Evolutionary conservation across 1,140 invertebrate genomes (phyloP).

Genomic region (Tetranychus urticae): DNA sequence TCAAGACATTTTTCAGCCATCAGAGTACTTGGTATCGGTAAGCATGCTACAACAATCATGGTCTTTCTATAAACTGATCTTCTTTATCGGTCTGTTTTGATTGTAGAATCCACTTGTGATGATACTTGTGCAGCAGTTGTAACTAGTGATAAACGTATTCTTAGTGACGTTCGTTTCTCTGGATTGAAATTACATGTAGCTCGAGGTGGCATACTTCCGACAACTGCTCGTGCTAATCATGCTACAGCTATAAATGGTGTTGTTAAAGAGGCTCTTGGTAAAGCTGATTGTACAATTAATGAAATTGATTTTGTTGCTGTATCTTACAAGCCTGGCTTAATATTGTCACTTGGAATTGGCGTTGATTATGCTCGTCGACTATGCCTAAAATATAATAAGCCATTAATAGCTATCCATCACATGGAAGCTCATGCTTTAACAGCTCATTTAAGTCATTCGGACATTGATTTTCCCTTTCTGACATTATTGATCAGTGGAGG

Average conservation of each 20-base stretch:
- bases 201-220: constrained; percentile 71
- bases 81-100: no score
- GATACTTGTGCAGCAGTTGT: constrained; percentile 82
- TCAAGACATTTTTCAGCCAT: not conserved
- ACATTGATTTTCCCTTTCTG: constrained; percentile 65
- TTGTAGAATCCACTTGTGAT: constrained; percentile 79
- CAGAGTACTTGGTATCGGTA: not conserved
- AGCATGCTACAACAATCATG: not conserved
- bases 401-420: constrained; percentile 85
- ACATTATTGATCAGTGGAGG: constrained; percentile 73
- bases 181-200: constrained; percentile 46
- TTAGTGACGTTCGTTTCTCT: constrained; percentile 51
- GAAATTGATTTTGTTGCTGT: constrained; percentile 73
- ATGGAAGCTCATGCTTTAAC: constrained; percentile 97
- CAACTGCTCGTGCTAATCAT: constrained; percentile 49
- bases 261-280: constrained; percentile 38
- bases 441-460: constrained; percentile 21
- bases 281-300: constrained; percentile 29
- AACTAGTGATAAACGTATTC: constrained; percentile 36
- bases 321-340: constrained; percentile 63
- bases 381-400: constrained; percentile 39
- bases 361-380: constrained; percentile 58
- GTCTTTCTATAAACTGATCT: no score
- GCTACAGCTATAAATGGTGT: constrained; percentile 44
- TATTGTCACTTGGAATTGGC: constrained; percentile 52